Conservation (phyloP, 2,888 invertebrate species). For the Rhopalosiphum nymphaeae region DNA sequence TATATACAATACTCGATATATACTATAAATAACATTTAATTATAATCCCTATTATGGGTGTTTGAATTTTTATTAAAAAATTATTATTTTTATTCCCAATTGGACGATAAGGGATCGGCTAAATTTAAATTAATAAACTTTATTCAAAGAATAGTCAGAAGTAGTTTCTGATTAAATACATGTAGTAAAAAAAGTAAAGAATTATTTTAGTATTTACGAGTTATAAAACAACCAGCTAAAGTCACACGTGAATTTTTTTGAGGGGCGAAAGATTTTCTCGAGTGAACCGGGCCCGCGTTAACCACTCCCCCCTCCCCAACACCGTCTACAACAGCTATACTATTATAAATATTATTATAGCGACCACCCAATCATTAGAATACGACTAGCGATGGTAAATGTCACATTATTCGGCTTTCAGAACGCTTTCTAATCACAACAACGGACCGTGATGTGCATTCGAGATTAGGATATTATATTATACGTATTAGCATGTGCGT, state of each 20-base stretch:
- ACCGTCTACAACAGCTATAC: not conserved
- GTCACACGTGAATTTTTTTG: not conserved
- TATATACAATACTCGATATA: too few species aligned
- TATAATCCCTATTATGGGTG: not conserved
- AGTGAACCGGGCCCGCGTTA: too few species aligned
- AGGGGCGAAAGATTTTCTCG: not conserved
- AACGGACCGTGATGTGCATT: slow-evolving; percentile 38
- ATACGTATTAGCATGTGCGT: slow-evolving; percentile 52
- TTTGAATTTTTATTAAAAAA: not conserved
- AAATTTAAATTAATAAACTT: not conserved
- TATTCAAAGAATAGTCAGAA: not conserved
- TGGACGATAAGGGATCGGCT: not conserved
- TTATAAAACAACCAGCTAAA: not conserved
- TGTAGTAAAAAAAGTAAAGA: not conserved
- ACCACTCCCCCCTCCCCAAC: not conserved
- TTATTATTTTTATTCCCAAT: not conserved
- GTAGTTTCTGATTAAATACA: not conserved
- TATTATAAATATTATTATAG: too few species aligned
- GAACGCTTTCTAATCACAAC: slow-evolving; percentile 57
- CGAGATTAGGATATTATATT: slow-evolving; percentile 31
- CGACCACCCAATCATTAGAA: not conserved
- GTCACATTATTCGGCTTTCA: not conserved
- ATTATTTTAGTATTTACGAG: not conserved
- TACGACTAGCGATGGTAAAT: not conserved
- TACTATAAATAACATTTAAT: too few species aligned